A percentile compares a stretch with the other conserved stretches of the same genome.
Conservation (phyloP, 2,888 invertebrate species). For the Aspidapion aeneum region DNA sequence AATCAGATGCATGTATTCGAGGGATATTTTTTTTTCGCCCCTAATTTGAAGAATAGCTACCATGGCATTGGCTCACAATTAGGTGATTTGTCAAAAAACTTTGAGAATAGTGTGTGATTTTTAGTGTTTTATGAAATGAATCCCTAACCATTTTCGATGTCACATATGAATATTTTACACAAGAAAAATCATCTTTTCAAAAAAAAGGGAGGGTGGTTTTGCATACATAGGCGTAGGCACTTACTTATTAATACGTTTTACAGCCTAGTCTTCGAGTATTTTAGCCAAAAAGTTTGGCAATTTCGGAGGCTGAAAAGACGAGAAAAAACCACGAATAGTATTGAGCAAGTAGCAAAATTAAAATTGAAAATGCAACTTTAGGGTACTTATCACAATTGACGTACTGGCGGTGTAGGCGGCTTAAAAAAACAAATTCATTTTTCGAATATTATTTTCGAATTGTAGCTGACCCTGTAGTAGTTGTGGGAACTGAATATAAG, state of each 20-base stretch:
- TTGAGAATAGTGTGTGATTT: constrained; percentile 9
- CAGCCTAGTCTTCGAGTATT: constrained; percentile 37
- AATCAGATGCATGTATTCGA: too few species aligned
- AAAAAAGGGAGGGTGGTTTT: constrained; percentile 1
- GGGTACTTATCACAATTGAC: background rate
- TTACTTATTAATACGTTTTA: constrained; percentile 20
- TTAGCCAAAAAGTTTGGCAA: constrained; percentile 40
- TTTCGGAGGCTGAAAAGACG: constrained; percentile 40
- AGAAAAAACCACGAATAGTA: constrained; percentile 29
- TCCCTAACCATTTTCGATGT: constrained; percentile 9
- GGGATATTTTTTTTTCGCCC: too few species aligned
- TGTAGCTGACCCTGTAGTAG: too few species aligned
- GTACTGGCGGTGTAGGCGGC: too few species aligned
- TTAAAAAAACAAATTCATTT: too few species aligned
- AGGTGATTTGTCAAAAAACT: constrained; percentile 9
- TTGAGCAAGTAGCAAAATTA: background rate
- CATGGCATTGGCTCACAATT: too few species aligned
- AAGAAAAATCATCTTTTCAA: background rate
- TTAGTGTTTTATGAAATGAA: constrained; percentile 13
- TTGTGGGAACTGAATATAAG: too few species aligned
- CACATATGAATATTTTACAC: constrained; percentile 12
- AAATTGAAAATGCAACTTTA: too few species aligned
- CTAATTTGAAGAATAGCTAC: too few species aligned
- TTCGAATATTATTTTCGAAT: constrained; percentile 24
- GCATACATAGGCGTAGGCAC: constrained; percentile 4